Evolutionary conservation across 2,888 invertebrate species (phyloP).

Genomic region (Atherix ibis): DNA sequence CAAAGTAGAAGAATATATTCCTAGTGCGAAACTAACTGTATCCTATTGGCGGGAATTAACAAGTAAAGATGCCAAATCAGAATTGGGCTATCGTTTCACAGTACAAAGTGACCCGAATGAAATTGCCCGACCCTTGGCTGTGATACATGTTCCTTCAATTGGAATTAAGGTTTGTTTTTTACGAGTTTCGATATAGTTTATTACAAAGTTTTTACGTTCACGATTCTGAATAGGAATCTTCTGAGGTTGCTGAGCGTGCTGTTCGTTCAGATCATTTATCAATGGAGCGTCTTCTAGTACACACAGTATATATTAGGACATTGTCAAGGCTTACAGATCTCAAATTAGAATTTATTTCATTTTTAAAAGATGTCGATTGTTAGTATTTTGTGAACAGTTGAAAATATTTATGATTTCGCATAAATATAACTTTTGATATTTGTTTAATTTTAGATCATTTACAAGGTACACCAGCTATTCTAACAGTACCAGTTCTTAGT

Average conservation of each 20-base stretch:
- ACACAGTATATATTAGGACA: constrained; percentile 87
- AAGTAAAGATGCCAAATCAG: constrained; percentile 55
- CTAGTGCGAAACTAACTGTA: constrained; percentile 77
- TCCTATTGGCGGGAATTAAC: constrained; percentile 71
- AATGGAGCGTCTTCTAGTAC: constrained; percentile 85
- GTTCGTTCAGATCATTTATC: constrained; percentile 83
- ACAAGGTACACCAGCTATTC: constrained; percentile 81
- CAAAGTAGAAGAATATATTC: constrained; percentile 77
- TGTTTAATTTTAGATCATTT: constrained; percentile 47
- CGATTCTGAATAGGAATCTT: constrained; percentile 19
- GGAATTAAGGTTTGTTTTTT: constrained; percentile 21
- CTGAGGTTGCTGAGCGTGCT: constrained; percentile 58
- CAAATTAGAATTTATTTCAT: constrained; percentile 41
- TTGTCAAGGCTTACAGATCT: constrained; percentile 69
- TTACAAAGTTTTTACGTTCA: neutral
- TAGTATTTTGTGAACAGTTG: constrained; percentile 19
- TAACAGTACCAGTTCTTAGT: constrained; percentile 75
- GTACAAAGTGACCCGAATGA: constrained; percentile 77
- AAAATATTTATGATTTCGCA: too few species aligned
- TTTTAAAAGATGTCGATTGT: constrained; percentile 55
- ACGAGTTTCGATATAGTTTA: neutral
- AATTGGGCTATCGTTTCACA: constrained; percentile 74
- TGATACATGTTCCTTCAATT: constrained; percentile 45
- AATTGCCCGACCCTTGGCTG: constrained; percentile 56
- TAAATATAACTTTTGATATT: too few species aligned